phyloP scores from a whole-genome alignment of 2,797 vertebrate species.

The Enteromius unitaeniatus region DNA sequence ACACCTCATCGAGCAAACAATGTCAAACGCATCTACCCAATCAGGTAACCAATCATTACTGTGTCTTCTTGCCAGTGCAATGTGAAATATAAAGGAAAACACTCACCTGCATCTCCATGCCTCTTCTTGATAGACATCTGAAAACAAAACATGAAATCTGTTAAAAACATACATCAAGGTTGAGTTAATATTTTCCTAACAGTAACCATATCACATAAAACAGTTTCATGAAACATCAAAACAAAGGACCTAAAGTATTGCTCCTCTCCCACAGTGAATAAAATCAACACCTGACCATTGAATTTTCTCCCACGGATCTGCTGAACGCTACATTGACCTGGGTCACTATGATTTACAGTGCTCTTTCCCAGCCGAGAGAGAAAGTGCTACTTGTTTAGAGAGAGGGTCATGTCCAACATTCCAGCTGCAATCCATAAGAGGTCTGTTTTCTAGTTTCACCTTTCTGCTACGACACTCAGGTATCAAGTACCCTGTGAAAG shows the following conservation, averaged over 20 bases:
- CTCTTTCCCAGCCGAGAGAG: slow-evolving; percentile 46
- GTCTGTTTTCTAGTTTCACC: slow-evolving; percentile 47
- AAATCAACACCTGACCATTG: slow-evolving; percentile 53
- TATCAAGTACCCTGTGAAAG: slow-evolving; percentile 29
- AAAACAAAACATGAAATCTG: slow-evolving; percentile 59
- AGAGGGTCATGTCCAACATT: slow-evolving; percentile 55
- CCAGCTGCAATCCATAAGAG: slow-evolving; percentile 51
- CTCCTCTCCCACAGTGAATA: slow-evolving; percentile 36
- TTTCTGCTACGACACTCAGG: slow-evolving; percentile 21
- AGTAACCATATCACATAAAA: slow-evolving; percentile 11
- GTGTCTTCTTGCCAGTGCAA: background rate
- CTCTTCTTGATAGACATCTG: slow-evolving; percentile 76
- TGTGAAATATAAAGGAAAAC: slow-evolving; percentile 14
- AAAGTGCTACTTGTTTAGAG: slow-evolving; percentile 57
- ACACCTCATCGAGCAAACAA: background rate
- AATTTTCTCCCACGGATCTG: slow-evolving; percentile 50
- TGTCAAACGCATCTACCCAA: background rate
- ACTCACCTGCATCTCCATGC: slow-evolving; percentile 77
- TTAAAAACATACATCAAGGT: slow-evolving; percentile 23
- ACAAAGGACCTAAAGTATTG: slow-evolving; percentile 28
- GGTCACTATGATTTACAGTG: slow-evolving; percentile 53
- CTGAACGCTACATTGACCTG: slow-evolving; percentile 43
- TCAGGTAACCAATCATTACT: background rate
- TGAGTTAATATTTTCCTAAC: slow-evolving; percentile 40
- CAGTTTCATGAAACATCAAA: background rate